These are phyloP conservation scores for Nipponacmea schrenckii DNA, from an alignment of 2,888 invertebrate genomes.

Conservation along the genomic window DNA sequence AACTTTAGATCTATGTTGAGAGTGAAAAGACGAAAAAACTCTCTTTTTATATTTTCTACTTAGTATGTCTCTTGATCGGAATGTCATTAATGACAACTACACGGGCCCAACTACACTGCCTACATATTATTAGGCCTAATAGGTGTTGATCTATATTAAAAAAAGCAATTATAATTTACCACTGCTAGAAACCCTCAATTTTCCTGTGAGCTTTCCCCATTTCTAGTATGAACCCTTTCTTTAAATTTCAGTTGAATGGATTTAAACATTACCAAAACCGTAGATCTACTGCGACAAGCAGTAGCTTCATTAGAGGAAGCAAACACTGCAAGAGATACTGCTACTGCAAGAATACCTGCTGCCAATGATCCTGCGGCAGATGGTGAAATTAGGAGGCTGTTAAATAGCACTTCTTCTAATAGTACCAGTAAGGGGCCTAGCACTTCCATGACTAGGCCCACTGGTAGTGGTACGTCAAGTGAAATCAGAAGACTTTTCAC, in stretches of 20 bases:
- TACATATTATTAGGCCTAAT: too few species aligned
- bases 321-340: not conserved
- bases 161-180: not conserved
- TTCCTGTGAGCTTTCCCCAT: not conserved
- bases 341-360: conserved; percentile 1
- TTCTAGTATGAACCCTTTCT: conserved; percentile 5
- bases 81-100: too few species aligned
- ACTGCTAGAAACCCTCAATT: not conserved
- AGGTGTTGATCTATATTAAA: too few species aligned
- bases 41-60: not conserved
- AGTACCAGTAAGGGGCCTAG: not conserved
- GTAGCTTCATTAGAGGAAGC: conserved; percentile 1
- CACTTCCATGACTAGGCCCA: not conserved
- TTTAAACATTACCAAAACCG: conserved; percentile 3
- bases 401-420: not conserved
- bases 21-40: conserved; percentile 7
- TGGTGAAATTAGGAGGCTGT: not conserved
- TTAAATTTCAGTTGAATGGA: not conserved
- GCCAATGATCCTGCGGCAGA: conserved; percentile 1
- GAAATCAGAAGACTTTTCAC: not conserved
- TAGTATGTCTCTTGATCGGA: too few species aligned
- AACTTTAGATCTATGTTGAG: not conserved
- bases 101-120: too few species aligned
- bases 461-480: not conserved
- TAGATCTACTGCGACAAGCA: conserved; percentile 3